Percentiles rank a stretch among this genome's conserved stretches.
Conservation (phyloP, 2,113 vertebrate species). For the Crotalus horridus region DNA sequence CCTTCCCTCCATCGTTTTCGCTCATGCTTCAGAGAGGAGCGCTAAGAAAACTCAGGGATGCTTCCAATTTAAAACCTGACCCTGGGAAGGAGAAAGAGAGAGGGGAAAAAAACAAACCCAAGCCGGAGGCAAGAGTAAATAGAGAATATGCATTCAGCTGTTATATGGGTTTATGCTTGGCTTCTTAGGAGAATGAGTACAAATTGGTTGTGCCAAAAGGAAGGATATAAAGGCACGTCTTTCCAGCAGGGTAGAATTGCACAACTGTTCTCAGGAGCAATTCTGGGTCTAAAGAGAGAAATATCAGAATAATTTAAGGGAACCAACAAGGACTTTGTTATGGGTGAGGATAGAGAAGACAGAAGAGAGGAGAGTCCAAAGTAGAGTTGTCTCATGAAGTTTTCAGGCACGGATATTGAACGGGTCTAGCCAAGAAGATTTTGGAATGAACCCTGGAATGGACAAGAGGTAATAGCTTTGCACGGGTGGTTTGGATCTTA, state of each 20-base stretch:
- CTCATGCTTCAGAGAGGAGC: not conserved
- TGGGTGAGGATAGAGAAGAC: not conserved
- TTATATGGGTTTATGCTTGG: not conserved
- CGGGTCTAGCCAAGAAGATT: not conserved
- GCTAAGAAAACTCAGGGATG: not conserved
- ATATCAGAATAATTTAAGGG: not conserved
- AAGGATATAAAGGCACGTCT: not conserved
- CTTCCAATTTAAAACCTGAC: not conserved
- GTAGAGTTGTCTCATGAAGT: not conserved
- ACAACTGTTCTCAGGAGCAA: not conserved
- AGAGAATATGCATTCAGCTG: not conserved
- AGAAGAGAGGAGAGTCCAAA: not conserved
- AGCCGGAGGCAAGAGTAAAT: not conserved
- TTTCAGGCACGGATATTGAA: not conserved
- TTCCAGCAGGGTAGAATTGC: not conserved
- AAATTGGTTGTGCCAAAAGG: not conserved
- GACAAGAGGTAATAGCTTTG: not conserved
- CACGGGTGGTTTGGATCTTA: not conserved
- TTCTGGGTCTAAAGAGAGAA: not conserved
- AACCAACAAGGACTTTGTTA: not conserved
- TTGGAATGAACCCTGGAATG: not conserved
- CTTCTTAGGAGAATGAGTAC: not conserved
- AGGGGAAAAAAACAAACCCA: not conserved
- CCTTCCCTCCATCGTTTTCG: not conserved
- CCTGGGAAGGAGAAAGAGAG: not conserved